Percentiles rank a stretch among this genome's conserved stretches.
Evolutionary conservation across 2,797 vertebrate genomes (phyloP).

Genomic region (Platalea minor): DNA sequence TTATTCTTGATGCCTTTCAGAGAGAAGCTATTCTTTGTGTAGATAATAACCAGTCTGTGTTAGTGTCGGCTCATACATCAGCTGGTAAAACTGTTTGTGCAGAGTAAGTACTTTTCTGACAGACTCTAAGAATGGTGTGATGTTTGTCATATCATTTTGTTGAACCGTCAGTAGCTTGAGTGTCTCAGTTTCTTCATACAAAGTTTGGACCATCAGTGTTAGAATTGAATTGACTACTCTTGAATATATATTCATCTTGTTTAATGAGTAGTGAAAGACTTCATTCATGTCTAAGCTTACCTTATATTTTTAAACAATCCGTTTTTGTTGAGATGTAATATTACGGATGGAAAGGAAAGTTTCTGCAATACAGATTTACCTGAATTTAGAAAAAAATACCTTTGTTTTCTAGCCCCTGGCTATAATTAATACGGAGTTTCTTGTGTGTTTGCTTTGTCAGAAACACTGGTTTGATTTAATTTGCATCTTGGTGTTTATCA

Average conservation of each 20-base stretch:
- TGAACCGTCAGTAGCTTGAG: neutral
- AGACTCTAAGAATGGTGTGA: neutral
- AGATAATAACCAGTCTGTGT: conserved; percentile 96
- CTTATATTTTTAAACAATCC: neutral
- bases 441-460: neutral
- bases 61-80: conserved; percentile 97
- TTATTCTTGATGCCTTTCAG: conserved; percentile 96
- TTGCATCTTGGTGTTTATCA: neutral
- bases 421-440: neutral
- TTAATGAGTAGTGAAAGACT: neutral
- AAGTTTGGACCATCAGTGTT: neutral
- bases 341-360: neutral
- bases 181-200: neutral
- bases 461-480: neutral
- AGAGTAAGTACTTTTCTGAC: conserved; percentile 85
- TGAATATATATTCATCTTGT: neutral
- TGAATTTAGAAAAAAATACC: neutral
- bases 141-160: neutral
- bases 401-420: neutral
- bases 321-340: neutral
- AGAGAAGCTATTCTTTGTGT: conserved; percentile 95
- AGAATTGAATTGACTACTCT: neutral
- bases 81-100: conserved; percentile 98
- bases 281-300: neutral
- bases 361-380: neutral